Conservation (phyloP, 1,140 invertebrate genomes). For the Drosophila navojoa region DNA sequence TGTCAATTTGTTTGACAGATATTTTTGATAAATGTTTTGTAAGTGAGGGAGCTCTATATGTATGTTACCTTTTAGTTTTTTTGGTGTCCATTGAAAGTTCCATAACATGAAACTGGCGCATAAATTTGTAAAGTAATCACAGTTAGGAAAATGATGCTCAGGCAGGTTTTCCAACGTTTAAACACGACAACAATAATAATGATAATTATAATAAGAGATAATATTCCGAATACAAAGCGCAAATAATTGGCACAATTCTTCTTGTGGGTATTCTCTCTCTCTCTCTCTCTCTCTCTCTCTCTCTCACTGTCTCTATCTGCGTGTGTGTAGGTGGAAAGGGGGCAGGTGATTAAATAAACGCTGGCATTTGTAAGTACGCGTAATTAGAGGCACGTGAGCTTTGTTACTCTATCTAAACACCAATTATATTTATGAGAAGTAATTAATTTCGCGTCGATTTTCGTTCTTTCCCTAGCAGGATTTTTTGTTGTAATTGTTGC, state of each 20-base stretch:
- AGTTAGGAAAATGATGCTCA: constrained; percentile 70
- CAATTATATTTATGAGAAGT: constrained; percentile 67
- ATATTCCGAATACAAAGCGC: constrained; percentile 9
- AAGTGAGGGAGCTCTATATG: neutral
- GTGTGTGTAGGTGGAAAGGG: neutral
- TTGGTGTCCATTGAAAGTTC: constrained; percentile 83
- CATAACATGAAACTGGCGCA: constrained; percentile 83
- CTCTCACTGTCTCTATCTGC: neutral
- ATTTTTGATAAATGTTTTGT: constrained; percentile 3
- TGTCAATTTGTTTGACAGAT: neutral
- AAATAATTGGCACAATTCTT: constrained; percentile 2
- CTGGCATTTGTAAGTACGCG: constrained; percentile 34
- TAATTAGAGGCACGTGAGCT: constrained; percentile 70
- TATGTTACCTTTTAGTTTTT: constrained; percentile 79
- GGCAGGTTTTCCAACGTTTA: constrained; percentile 61
- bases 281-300: neutral
- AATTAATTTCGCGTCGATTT: constrained; percentile 47
- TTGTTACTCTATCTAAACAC: constrained; percentile 40
- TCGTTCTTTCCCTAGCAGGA: constrained; percentile 12
- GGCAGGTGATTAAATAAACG: constrained; percentile 30
- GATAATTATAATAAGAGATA: neutral
- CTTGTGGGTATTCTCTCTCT: neutral
- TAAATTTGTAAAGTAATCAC: constrained; percentile 80
- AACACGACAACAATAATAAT: constrained; percentile 2
- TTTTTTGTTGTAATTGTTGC: constrained; percentile 23